Percentiles rank a stretch among this genome's conserved stretches.
phyloP scores from a whole-genome alignment of 2,797 vertebrate species.

The Acipenser oxyrinchus region DNA sequence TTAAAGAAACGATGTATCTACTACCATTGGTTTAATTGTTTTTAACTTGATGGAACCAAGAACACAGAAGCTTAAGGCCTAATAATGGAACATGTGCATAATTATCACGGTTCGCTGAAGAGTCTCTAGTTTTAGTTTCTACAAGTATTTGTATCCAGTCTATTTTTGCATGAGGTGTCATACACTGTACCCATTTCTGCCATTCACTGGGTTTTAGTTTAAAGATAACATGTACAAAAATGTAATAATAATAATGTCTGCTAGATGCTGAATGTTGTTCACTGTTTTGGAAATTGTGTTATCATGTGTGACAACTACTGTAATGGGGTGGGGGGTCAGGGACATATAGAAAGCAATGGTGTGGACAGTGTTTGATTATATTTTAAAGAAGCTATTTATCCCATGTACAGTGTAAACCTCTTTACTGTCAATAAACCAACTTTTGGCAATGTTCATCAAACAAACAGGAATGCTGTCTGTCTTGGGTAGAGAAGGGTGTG shows the following conservation, averaged over 20 bases:
- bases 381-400: slow-evolving; percentile 45
- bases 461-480: not conserved
- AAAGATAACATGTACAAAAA: not conserved
- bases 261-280: not conserved
- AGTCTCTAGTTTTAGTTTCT: not conserved
- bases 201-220: not conserved
- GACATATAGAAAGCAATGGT: slow-evolving; percentile 23
- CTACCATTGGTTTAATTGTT: no score
- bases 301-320: slow-evolving; percentile 12
- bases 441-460: slow-evolving; percentile 33
- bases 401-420: slow-evolving; percentile 39
- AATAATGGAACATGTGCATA: no score
- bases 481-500: not conserved
- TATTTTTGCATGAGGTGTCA: not conserved
- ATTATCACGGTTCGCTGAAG: not conserved
- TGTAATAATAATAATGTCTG: not conserved
- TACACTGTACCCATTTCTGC: not conserved
- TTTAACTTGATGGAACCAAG: no score
- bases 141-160: not conserved
- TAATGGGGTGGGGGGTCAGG: slow-evolving; percentile 17
- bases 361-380: slow-evolving; percentile 46
- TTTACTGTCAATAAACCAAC: slow-evolving; percentile 45
- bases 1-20: no score
- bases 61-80: no score
- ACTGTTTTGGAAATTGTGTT: not conserved